A percentile compares a stretch with the other conserved stretches of the same genome.
Conservation (phyloP, 1,140 invertebrate species). For the Eriosoma lanigerum region DNA sequence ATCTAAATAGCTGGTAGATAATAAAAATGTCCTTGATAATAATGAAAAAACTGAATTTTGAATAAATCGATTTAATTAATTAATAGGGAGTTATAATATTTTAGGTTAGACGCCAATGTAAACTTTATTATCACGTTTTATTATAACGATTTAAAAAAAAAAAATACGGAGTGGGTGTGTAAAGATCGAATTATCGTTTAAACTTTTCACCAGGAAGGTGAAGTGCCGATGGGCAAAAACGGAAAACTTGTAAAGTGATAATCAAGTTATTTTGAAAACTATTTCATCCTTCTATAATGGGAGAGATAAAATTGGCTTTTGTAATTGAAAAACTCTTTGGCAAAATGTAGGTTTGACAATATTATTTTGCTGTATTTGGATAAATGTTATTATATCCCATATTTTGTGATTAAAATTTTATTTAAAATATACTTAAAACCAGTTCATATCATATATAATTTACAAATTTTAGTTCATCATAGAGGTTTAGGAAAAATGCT, state of each 20-base stretch:
- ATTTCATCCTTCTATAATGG: neutral
- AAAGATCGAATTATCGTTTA: neutral
- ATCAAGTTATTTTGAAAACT: conserved; percentile 21
- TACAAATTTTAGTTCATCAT: neutral
- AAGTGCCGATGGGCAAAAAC: neutral
- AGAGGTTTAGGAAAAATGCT: too few relatives aligned
- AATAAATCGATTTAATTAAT: too few relatives aligned
- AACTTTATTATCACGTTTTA: neutral
- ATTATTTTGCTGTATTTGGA: neutral
- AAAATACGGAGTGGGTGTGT: neutral
- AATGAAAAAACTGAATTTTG: too few relatives aligned
- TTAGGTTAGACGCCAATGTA: too few relatives aligned
- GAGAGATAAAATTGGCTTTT: neutral
- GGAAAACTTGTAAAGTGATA: neutral
- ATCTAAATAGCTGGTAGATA: too few relatives aligned
- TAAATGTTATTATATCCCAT: too few relatives aligned
- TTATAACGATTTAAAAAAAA: neutral
- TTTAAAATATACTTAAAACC: too few relatives aligned
- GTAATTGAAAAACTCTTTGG: neutral
- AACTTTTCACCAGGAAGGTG: neutral
- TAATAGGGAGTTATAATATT: too few relatives aligned
- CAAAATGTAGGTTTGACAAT: neutral
- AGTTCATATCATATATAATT: neutral
- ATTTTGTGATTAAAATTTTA: too few relatives aligned
- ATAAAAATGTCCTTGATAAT: too few relatives aligned